Conservation (phyloP, 2,113 vertebrate genomes). For the Ptyas mucosa region DNA sequence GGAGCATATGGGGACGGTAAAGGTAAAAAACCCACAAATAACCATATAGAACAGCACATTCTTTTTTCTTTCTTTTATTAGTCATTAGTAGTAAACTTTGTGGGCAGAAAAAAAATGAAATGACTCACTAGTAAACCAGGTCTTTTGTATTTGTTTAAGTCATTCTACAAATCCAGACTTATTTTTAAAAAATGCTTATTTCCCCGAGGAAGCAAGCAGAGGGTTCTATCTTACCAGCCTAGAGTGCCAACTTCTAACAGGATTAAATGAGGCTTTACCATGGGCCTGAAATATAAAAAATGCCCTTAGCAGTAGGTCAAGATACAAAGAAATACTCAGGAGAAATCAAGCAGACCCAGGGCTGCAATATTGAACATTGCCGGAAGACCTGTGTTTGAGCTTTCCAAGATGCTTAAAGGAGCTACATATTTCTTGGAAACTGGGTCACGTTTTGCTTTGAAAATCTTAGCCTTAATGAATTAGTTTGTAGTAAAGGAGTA, state of each 20-base stretch:
- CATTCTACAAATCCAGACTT: constrained; percentile 43
- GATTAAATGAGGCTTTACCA: constrained; percentile 49
- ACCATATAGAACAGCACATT: constrained; percentile 38
- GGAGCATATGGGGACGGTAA: constrained; percentile 46
- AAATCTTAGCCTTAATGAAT: constrained; percentile 3
- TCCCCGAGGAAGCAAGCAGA: constrained; percentile 47
- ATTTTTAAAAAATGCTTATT: constrained; percentile 47
- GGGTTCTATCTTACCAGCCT: constrained; percentile 37
- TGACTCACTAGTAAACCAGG: constrained; percentile 21
- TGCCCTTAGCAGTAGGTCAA: constrained; percentile 51
- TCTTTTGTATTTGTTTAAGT: constrained; percentile 52
- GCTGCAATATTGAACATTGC: constrained; percentile 23
- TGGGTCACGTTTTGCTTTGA: constrained; percentile 7
- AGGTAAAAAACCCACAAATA: constrained; percentile 39
- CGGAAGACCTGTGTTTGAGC: constrained; percentile 6
- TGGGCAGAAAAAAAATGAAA: constrained; percentile 32
- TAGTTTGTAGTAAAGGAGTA: constrained; percentile 1
- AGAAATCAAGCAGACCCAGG: constrained; percentile 24
- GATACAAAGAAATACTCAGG: constrained; percentile 22
- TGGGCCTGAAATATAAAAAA: constrained; percentile 43
- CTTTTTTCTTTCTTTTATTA: constrained; percentile 26
- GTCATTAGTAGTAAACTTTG: constrained; percentile 19
- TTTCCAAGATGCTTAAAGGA: constrained; percentile 14
- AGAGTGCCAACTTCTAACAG: constrained; percentile 42
- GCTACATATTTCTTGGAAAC: background rate